Evolutionary conservation across 2,113 vertebrate species (phyloP), one percentile per base, ranked within the genome.

Genomic region (Brachypodius melanocephalos): DNA sequence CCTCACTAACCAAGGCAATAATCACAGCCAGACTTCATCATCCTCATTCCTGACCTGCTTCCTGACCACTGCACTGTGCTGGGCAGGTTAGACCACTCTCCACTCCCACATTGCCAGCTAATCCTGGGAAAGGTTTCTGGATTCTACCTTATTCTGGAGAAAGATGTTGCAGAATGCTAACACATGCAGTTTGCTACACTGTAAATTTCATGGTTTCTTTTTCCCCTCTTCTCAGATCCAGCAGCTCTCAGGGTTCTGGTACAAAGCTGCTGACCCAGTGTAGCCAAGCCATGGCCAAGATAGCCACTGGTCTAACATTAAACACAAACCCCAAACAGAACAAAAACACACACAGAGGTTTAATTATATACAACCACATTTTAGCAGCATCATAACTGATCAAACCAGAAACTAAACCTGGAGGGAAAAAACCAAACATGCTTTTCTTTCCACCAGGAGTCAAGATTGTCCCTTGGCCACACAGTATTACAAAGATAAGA

Each of bases 391-490:
- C 8, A 26, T 43, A 71, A 46, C 19, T 1, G 1, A 51, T 34
- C 42, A 84, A 74, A 80, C 18, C 36, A 31, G 28, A 93, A 90
- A 78, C 3, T n/a, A 68, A 85, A 68, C 6, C 22, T 49, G 20
- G 72, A 28, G 3, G 5, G 2, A 29, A 25, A 34, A 63, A 31
- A 6, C 2, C 29, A 34, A 66, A 52, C 6, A 18, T 0, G 0
- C 5, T 65, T 75, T 68, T 48, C 32, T 73, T 80, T 74, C 38
- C 16, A 32, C 16, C 20, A 66, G 36, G 31, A 62, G 26, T 55
- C 21, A 63, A 46, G 55, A 40, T 12, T 38, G 14, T 62, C 55
- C 49, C 14, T 66, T 74, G 43, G 12, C 7, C 24, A 34, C 20
- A 32, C 1, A 6, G 6, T 17, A 55, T 42, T 48, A 20, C 9